Evolutionary conservation across 2,888 invertebrate species (phyloP), one percentile per base, ranked within the genome.

Genomic region (Acronicta leporina): DNA sequence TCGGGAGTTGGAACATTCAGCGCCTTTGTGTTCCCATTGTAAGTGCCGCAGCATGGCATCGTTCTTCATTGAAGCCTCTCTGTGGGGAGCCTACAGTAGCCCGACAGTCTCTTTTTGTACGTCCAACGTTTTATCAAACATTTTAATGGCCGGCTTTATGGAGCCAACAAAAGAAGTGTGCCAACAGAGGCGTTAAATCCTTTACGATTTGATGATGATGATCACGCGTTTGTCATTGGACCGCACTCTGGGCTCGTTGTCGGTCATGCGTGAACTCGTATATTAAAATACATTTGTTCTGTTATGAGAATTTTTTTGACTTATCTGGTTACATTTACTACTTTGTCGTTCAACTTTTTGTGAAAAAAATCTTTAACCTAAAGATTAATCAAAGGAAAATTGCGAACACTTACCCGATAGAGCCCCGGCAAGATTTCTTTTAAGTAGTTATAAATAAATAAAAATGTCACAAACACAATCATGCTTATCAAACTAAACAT

Each of bases 181-280:
- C 92, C 88, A 94, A 94, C 91, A 84, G 91, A 94, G 92, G 94
- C 94, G 94, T 95, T 94, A 95, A 95, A 95, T 95, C 94, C 94
- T 92, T 94, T 91, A 92, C 93, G 92, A 94, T 92, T 92, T 90
- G 88, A 91, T 89, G 92, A 87, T 87, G 87, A 91, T 90, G 87
- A 89, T 91, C 88, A 86, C 89, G 89, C 88, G 89, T 91, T 92
- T 92, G 92, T 93, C 93, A 90, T 87, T 87, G 88, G 85, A 82
- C 84, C 83, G 82, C 77, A 83, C 86, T 86, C 71, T 73, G 75
- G 79, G 76, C 82, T 82, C 68, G 80, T 78, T 80, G 81, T 77
- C 83, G 79, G 72, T 77, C 85, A 87, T 85, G 90, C 87, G 86
- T 83, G 68, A 81, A 82, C 75, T 73, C 59, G 63, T 76, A 79